These are phyloP conservation scores for Centropus bengalensis DNA, from an alignment of 2,113 vertebrate species.

Conservation along the genomic window DNA sequence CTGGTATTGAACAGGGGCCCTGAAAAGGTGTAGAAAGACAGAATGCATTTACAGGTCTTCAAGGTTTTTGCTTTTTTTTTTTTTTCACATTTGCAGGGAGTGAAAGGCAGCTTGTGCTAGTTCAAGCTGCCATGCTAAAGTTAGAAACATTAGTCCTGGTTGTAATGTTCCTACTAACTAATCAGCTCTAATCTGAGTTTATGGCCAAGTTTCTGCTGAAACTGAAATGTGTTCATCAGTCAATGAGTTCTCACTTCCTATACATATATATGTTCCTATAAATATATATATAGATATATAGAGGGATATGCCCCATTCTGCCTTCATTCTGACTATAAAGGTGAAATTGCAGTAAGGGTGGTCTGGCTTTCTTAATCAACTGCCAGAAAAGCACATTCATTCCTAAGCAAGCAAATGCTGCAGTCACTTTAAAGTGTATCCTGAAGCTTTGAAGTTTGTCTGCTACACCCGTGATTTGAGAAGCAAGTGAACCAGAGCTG, in stretches of 20 bases:
- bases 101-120: neutral
- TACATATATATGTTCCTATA: neutral
- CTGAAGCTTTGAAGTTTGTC: constrained; percentile 43
- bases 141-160: neutral
- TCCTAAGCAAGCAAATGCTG: constrained; percentile 29
- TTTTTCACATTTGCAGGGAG: neutral
- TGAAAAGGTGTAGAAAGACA: neutral
- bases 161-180: neutral
- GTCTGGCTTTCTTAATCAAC: neutral
- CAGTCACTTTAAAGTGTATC: constrained; percentile 15
- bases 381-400: neutral
- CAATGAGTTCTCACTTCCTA: neutral
- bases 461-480: constrained; percentile 13
- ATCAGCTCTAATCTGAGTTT: neutral
- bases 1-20: neutral
- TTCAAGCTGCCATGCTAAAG: neutral
- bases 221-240: neutral
- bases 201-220: neutral
- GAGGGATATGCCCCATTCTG: neutral
- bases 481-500: constrained; percentile 46
- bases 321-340: constrained; percentile 47
- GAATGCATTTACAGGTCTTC: neutral
- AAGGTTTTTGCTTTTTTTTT: neutral
- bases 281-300: too few relatives aligned
- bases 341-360: constrained; percentile 25